Evolutionary conservation across 2,888 invertebrate species (phyloP), one percentile per base, ranked within the genome.

Genomic region (Eupithecia abbreviata): DNA sequence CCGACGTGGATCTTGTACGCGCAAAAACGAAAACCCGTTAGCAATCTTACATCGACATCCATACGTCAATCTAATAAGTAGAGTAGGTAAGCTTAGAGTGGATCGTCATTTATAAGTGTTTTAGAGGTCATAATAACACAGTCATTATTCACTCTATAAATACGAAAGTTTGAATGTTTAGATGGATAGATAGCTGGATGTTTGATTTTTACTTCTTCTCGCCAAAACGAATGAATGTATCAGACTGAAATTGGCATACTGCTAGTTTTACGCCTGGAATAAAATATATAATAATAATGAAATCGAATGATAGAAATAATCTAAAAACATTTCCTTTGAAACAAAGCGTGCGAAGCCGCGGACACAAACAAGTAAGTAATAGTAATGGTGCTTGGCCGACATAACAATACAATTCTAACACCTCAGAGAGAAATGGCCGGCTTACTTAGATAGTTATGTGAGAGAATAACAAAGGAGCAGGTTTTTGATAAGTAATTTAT

Each of bases 1-100:
- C 66, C 69, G 30, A 45, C 47, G 0, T 30, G 47, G 47, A 47
- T 69, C 47, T 49, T 13, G 30, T 43, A 18, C 58, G 69, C 42
- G 70, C 77, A 77, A 75, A 77, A 77, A 74, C 67, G 55, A 51
- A 58, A 66, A 72, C 74, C 18, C 30, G 74, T 77, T 74, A 47
- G 43, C 69, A 45, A 67, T 41, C 69, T 47, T 30, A 69, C 66
- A 66, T 66, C 67, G 58, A 72, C 67, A 73, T 73, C 65, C 55
- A 68, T 72, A 30, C 49, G 73, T 75, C 73, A 74, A 75, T 73
- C 70, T 58, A 49, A 58, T 74, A 77, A 67, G 77, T 75, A 51
- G 72, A 72, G 74, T 77, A 77, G 72, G 77, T 58, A 47, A 47
- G 68, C 66, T 66, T 66, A 69, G 68, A 69, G 45, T 47, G 68